These are phyloP conservation scores for Drosophila nebulosa DNA, from an alignment of 1,140 invertebrate genomes.

Conservation along the genomic window DNA sequence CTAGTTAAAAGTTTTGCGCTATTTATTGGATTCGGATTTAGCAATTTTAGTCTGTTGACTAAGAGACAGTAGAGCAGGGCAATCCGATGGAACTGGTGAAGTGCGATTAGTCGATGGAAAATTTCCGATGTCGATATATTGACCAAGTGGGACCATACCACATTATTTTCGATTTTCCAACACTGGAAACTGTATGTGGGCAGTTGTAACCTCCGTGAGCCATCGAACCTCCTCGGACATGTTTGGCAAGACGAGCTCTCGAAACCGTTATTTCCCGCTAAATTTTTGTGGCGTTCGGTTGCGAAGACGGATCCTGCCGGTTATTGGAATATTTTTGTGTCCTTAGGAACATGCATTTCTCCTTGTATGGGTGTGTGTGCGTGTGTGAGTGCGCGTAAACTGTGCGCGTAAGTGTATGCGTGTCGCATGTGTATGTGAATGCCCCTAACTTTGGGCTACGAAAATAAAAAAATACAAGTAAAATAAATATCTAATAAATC, in stretches of 20 bases:
- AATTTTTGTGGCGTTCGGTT: neutral
- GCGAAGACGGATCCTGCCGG: neutral
- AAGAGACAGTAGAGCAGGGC: no score
- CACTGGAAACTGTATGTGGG: no score
- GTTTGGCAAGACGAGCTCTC: no score
- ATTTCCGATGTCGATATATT: no score
- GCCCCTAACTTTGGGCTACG: neutral
- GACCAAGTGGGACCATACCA: no score
- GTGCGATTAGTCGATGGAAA: no score
- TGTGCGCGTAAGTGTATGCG: neutral
- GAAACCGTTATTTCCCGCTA: slow-evolving; percentile 2
- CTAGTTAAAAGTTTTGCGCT: neutral
- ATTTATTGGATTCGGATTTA: neutral
- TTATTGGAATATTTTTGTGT: neutral
- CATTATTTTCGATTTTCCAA: no score
- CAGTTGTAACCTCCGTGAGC: no score
- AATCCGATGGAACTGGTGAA: no score
- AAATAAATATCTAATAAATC: neutral
- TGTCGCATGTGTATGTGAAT: neutral
- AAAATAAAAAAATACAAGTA: neutral
- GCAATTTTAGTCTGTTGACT: neutral
- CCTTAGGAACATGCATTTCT: neutral
- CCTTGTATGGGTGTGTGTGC: neutral
- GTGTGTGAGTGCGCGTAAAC: neutral
- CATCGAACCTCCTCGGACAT: no score